Conservation (phyloP, 2,888 invertebrate genomes). For the Lithophane semibrunnea region DNA sequence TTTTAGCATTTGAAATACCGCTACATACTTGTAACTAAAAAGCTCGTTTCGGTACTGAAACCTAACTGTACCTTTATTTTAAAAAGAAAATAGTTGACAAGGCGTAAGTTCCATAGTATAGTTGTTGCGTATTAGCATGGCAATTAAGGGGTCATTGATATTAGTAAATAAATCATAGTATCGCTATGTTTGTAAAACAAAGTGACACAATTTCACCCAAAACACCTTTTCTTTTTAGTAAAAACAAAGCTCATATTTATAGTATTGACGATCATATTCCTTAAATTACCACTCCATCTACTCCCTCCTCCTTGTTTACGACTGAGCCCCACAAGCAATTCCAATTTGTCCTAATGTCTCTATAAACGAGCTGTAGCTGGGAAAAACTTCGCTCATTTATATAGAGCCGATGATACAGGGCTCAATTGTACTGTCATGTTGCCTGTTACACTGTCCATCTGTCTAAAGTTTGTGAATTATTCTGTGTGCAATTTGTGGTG, state of each 20-base stretch:
- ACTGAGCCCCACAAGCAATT: slow-evolving; percentile 62
- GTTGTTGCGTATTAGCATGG: neutral
- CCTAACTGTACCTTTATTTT: neutral
- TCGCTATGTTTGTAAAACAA: neutral
- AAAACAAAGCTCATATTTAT: too few relatives aligned
- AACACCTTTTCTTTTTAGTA: too few relatives aligned
- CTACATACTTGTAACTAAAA: neutral
- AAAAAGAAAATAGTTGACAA: neutral
- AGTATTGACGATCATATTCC: neutral
- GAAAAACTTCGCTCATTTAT: slow-evolving; percentile 67
- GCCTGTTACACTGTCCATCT: slow-evolving; percentile 40
- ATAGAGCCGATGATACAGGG: slow-evolving; percentile 58
- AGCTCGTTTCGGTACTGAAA: neutral
- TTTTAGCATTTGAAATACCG: neutral
- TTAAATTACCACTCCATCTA: slow-evolving; percentile 7
- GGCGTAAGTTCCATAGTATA: neutral
- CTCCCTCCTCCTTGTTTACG: neutral
- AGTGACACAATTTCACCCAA: neutral
- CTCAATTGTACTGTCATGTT: slow-evolving; percentile 42
- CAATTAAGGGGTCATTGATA: neutral
- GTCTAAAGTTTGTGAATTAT: slow-evolving; percentile 51
- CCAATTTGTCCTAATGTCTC: slow-evolving; percentile 67
- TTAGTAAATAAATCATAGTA: too few relatives aligned
- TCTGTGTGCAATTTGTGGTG: slow-evolving; percentile 35
- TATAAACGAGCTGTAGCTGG: slow-evolving; percentile 60